phyloP scores from a whole-genome alignment of 2,888 invertebrate species.

The Halictus quadricinctus region DNA sequence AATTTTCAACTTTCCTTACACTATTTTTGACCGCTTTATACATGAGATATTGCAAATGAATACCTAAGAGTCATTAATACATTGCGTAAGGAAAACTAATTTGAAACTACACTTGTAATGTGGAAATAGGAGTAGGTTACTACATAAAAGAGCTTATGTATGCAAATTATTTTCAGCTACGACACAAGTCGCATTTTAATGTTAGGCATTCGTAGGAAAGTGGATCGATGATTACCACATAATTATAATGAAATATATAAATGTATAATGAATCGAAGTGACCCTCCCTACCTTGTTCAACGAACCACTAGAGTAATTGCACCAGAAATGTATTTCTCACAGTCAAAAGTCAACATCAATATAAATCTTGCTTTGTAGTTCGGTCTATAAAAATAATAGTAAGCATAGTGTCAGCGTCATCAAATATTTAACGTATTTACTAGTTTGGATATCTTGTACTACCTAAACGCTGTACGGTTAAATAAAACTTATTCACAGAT shows the following conservation, averaged over 20 bases:
- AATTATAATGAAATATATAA: conserved; percentile 51
- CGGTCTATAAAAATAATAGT: conserved; percentile 52
- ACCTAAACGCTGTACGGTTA: conserved; percentile 62
- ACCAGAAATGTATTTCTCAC: conserved; percentile 63
- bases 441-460: conserved; percentile 54
- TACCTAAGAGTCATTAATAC: conserved; percentile 52
- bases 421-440: conserved; percentile 39
- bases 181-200: conserved; percentile 53
- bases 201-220: conserved; percentile 24
- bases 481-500: conserved; percentile 55
- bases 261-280: conserved; percentile 54
- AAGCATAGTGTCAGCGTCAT: conserved; percentile 53
- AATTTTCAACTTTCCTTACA: conserved; percentile 50
- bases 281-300: conserved; percentile 68
- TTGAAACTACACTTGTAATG: conserved; percentile 26
- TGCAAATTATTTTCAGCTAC: conserved; percentile 50
- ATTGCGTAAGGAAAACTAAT: conserved; percentile 25
- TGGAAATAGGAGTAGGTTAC: conserved; percentile 29
- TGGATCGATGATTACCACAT: conserved; percentile 43
- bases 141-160: conserved; percentile 47
- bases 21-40: conserved; percentile 50
- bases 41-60: conserved; percentile 54
- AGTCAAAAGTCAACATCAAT: conserved; percentile 61
- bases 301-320: conserved; percentile 59
- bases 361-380: conserved; percentile 55